A percentile compares a stretch with the other conserved stretches of the same genome.
These are phyloP conservation scores for Aleiodes leptofemur DNA, from an alignment of 2,888 invertebrate genomes.

Conservation along the genomic window DNA sequence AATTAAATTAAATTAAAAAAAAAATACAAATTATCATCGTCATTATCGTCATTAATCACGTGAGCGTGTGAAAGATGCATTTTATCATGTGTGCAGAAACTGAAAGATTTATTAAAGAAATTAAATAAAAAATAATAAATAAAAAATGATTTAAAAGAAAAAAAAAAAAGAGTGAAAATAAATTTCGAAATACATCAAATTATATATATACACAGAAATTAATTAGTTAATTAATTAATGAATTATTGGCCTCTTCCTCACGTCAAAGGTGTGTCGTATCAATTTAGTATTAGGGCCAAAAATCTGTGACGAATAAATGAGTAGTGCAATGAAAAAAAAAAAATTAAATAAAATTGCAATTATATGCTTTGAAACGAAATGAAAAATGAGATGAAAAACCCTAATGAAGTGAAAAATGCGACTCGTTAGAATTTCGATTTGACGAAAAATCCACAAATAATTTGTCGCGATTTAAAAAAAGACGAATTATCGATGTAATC, in stretches of 20 bases:
- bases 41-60: conserved; percentile 45
- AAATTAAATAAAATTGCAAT: conserved; percentile 17
- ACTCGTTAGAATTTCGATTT: not conserved
- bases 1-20: conserved; percentile 40
- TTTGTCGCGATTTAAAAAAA: not conserved
- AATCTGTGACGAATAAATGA: conserved; percentile 34
- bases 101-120: not conserved
- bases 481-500: conserved; percentile 32
- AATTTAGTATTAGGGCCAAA: conserved; percentile 29
- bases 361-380: conserved; percentile 33
- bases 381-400: not conserved
- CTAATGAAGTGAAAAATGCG: not conserved
- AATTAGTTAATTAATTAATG: conserved; percentile 11
- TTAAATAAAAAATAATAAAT: not conserved
- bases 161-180: not conserved
- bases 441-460: conserved; percentile 11
- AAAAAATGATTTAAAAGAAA: too few relatives aligned
- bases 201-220: not conserved
- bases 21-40: conserved; percentile 50
- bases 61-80: conserved; percentile 5
- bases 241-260: conserved; percentile 30
- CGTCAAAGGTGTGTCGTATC: conserved; percentile 30
- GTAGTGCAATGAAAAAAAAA: not conserved
- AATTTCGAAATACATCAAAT: not conserved
- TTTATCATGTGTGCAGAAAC: conserved; percentile 8